Conservation (phyloP, 1,140 invertebrate species). For the Calephelis virginiensis region DNA sequence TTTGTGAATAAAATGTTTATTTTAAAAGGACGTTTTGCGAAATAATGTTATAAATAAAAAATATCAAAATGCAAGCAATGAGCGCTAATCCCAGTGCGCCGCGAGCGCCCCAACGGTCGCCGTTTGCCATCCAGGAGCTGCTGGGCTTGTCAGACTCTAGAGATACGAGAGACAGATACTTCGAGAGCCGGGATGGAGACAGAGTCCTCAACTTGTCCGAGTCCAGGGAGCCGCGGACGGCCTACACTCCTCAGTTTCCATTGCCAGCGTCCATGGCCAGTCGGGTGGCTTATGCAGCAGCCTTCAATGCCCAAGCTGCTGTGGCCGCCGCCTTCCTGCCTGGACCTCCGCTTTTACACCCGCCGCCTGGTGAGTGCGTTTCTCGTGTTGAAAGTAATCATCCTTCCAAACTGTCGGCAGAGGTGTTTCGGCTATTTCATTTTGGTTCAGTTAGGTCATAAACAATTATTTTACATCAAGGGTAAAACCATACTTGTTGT, state of each 20-base stretch:
- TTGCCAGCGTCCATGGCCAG: constrained; percentile 82
- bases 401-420: no score
- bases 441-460: no score
- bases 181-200: constrained; percentile 46
- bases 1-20: constrained; percentile 6
- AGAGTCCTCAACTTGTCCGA: constrained; percentile 57
- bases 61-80: constrained; percentile 63
- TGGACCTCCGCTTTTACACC: constrained; percentile 60
- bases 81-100: constrained; percentile 61
- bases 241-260: constrained; percentile 75
- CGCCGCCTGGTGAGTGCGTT: constrained; percentile 62
- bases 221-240: constrained; percentile 61
- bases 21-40: background rate
- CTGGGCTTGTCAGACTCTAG: constrained; percentile 84
- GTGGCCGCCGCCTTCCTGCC: constrained; percentile 91
- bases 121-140: constrained; percentile 95
- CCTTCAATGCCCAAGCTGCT: constrained; percentile 91
- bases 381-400: no score
- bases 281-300: constrained; percentile 87
- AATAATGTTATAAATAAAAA: constrained; percentile 15
- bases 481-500: no score
- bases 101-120: constrained; percentile 87
- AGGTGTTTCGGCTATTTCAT: no score
- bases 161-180: constrained; percentile 51
- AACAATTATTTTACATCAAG: no score